phyloP scores from a whole-genome alignment of 2,888 invertebrate genomes.

The Diarsia dahlii region DNA sequence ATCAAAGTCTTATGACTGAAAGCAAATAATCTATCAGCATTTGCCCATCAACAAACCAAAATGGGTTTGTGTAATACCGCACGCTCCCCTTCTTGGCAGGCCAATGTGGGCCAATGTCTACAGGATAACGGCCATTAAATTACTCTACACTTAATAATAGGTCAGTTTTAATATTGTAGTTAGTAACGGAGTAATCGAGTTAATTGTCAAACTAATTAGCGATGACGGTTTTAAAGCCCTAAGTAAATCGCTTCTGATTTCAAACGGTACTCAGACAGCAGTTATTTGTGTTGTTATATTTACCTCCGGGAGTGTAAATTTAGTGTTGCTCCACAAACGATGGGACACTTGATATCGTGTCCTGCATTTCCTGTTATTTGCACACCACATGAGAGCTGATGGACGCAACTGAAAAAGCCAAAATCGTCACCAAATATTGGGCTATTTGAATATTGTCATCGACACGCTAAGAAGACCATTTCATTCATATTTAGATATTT shows the following conservation, averaged over 20 bases:
- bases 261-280: not conserved
- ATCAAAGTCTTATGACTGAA: slow-evolving; percentile 16
- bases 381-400: too few species aligned
- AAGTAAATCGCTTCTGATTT: slow-evolving; percentile 5
- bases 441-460: too few species aligned
- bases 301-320: too few species aligned
- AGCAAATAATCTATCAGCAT: slow-evolving; percentile 9
- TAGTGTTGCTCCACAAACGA: too few species aligned
- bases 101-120: slow-evolving; percentile 28
- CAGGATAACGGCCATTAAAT: slow-evolving; percentile 20
- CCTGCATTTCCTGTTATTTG: too few species aligned
- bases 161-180: slow-evolving; percentile 39
- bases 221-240: slow-evolving; percentile 21
- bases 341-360: too few species aligned
- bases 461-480: too few species aligned
- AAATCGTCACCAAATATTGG: too few species aligned
- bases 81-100: slow-evolving; percentile 36
- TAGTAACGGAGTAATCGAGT: slow-evolving; percentile 30
- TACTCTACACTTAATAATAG: not conserved
- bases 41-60: slow-evolving; percentile 14
- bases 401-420: too few species aligned
- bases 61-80: slow-evolving; percentile 5
- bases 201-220: slow-evolving; percentile 28
- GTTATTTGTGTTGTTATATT: too few species aligned
- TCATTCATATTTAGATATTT: too few species aligned